A percentile compares a stretch with the other conserved stretches of the same genome.
Evolutionary conservation across 2,113 vertebrate genomes (phyloP).

Genomic region (Petrocephalus zakoni): DNA sequence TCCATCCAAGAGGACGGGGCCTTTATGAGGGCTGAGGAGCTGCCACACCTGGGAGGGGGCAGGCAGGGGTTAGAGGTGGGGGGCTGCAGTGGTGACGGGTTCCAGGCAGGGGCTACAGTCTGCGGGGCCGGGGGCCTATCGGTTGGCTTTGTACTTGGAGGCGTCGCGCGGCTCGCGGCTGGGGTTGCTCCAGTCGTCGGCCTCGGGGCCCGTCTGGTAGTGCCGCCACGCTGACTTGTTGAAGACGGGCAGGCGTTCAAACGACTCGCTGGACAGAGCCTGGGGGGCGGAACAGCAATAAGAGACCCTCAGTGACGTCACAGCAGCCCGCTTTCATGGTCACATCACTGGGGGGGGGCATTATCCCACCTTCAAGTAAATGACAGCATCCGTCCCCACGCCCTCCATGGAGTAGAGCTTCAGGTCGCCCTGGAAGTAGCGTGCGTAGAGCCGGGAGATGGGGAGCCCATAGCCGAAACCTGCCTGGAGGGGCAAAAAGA

Average conservation of each 20-base stretch:
- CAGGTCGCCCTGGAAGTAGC: constrained; percentile 91
- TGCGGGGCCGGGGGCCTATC: constrained; percentile 56
- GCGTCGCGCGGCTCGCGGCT: constrained; percentile 91
- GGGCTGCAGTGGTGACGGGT: not conserved
- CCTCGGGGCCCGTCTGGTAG: constrained; percentile 90
- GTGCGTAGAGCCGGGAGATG: constrained; percentile 87
- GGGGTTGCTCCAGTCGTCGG: constrained; percentile 97
- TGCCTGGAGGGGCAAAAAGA: constrained; percentile 59
- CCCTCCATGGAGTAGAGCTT: constrained; percentile 96
- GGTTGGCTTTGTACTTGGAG: constrained; percentile 87
- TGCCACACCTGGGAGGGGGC: not conserved
- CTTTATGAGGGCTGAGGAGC: not conserved
- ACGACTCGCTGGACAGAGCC: constrained; percentile 96
- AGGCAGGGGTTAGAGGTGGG: not conserved
- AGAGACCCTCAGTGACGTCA: not conserved
- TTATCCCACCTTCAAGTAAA: constrained; percentile 86
- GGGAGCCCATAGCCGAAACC: constrained; percentile 93
- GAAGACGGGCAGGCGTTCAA: constrained; percentile 92
- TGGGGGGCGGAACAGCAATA: constrained; percentile 35
- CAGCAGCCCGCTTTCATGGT: not conserved
- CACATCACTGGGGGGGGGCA: not conserved
- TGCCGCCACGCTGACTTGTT: constrained; percentile 96
- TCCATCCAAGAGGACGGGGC: not conserved
- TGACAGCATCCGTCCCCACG: constrained; percentile 86
- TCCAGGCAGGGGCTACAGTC: not conserved